Base-by-base conservation (phyloP, 2,888 invertebrate genomes). In the Heliconius ismenius region DNA sequence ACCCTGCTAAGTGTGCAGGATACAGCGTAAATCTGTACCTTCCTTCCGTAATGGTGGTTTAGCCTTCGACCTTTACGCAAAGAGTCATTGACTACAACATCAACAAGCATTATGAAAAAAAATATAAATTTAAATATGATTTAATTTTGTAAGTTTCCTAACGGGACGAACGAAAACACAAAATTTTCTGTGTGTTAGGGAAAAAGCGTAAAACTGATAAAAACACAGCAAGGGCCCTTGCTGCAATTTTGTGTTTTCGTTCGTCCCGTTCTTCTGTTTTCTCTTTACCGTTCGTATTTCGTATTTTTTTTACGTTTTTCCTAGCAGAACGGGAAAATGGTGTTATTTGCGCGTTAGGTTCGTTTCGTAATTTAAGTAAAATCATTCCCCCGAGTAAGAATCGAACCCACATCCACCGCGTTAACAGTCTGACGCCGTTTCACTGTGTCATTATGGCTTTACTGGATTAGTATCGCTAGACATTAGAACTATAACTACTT, bases 401-500 rank as follows among this genome's bases (percentile, higher is more conserved):
- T 60, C 60, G 24, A 60, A 60, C 60, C 11, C 11, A 60, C 13
- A 60, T 24, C 60, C n/a, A 10, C 13, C 13, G 24, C 24, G 24
- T n/a, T 54, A 10, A 15, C 6, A 54, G 7, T 54, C 54, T 54
- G 54, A 54, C 21, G 18, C 54, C 10, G 54, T 54, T 54, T 3
- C 10, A 54, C 10, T n/a, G 54, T 3, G n/a, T 10, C 10, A n/a
- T 3, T 54, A 10, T 4, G 54, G 10, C 10, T 10, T 36, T 36
- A 36, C 54, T 54, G 10, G 54, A 54, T 54, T 54, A 54, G 13
- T 26, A 24, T 62, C 13, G 15, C 15, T 26, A 62, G 13, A 21
- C 10, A 73, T 28, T 43, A 75, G 60, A 73, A 26, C 2, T 13
- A 60, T 49, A 77, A 63, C 65, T 39, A 24, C 62, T 64, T 70